phyloP scores from a whole-genome alignment of 2,888 invertebrate species.

The Helicoverpa assulta region DNA sequence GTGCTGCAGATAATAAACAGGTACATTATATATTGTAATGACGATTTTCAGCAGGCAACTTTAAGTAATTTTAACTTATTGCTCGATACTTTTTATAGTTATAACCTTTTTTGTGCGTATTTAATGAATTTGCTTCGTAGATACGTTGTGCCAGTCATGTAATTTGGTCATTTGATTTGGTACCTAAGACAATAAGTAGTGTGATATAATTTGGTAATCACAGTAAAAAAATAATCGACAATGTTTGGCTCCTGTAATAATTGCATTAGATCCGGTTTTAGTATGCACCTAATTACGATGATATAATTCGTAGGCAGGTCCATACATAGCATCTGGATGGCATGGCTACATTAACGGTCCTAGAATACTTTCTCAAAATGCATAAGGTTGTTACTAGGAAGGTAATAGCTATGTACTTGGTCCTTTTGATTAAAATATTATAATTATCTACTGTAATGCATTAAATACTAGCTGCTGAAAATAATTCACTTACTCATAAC shows the following conservation, averaged over 20 bases:
- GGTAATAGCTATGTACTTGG: too few species aligned
- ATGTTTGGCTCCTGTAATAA: neutral
- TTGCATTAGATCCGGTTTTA: too few species aligned
- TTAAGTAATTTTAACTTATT: constrained; percentile 30
- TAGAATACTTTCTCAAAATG: neutral
- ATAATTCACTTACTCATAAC: too few species aligned
- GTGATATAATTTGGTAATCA: neutral
- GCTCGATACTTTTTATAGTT: constrained; percentile 19
- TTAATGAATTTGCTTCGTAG: constrained; percentile 24
- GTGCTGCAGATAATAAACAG: constrained; percentile 63
- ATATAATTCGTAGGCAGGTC: too few species aligned
- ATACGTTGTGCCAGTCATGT: constrained; percentile 20
- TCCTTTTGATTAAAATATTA: too few species aligned
- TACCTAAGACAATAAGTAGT: neutral
- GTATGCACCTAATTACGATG: too few species aligned
- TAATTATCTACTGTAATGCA: too few species aligned
- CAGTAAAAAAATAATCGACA: neutral
- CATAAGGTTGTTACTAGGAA: too few species aligned
- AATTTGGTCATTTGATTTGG: neutral
- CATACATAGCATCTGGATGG: neutral
- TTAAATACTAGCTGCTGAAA: too few species aligned
- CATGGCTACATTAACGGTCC: neutral
- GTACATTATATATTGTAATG: constrained; percentile 43
- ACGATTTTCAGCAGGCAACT: constrained; percentile 27
- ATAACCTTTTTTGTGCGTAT: constrained; percentile 20